Base-by-base conservation (phyloP, 2,888 invertebrate species). In the Unio delphinus region DNA sequence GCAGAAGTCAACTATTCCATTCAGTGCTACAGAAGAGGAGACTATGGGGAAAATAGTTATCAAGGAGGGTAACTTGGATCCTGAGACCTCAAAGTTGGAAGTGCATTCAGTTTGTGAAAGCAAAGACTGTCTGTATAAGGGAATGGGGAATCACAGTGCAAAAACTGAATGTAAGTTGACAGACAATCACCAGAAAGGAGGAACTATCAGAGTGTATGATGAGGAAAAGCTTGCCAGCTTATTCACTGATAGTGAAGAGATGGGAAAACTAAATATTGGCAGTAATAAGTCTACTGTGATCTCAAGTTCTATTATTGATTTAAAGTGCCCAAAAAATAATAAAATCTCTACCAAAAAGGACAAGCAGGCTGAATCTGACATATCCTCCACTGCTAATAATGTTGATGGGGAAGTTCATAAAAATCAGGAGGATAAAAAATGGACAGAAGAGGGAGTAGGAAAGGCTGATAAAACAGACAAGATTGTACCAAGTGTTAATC, bases 61-160 rank as follows among this genome's bases (percentile, higher is more conserved):
- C 72, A 71, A 69, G 34, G 66, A 59, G 65, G 61, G 65, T 61
- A n/a, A 63, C 64, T 64, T 30, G 65, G 45, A 11, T 45, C 45
- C 45, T 15, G 45, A 2, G 45, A 45, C 45, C 11, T 45, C 45
- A 11, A 3, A 45, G 45, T 45, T 45, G 45, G 15, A 45, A 45
- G 45, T 45, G 45, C 45, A 45, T 45, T 45, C 45, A 45, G 45
- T 45, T 45, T 2, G 3, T 3, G 45, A 45, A 45, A 11, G 67
- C 28, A 62, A 34, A 45, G 69, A 68, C 65, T 67, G 57, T 65
- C 69, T 68, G 30, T 62, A 28, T 56, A 69, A 72, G 68, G 74
- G 73, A 71, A 81, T 81, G 81, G 81, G 81, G 76, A 81, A 81
- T 76, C 76, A 77, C 57, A 72, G 75, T 73, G 74, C 68, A 57